Conservation (phyloP, 2,113 vertebrate genomes). For the Hippocampus guttulatus region DNA sequence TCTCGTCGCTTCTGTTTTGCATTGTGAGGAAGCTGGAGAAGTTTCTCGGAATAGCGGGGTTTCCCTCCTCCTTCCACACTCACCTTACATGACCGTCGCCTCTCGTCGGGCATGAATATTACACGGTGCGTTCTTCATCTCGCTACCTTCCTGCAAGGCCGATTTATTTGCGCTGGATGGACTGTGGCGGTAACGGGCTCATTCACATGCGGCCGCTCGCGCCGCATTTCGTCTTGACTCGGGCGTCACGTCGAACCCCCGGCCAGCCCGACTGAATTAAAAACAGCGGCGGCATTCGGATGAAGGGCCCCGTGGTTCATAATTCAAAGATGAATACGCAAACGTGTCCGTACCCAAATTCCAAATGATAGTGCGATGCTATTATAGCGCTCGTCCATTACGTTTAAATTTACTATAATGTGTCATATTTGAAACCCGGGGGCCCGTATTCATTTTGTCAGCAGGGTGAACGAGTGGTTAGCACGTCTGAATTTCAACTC, state of each 20-base stretch:
- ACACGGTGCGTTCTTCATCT: not conserved
- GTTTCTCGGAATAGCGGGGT: not conserved
- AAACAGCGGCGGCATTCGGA: conserved; percentile 2
- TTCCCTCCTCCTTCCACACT: not conserved
- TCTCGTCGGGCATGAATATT: not conserved
- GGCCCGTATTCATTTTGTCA: not conserved
- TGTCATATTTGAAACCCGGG: not conserved
- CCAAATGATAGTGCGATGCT: not conserved
- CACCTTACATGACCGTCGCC: not conserved
- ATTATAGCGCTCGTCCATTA: not conserved
- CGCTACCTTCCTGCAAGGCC: not conserved
- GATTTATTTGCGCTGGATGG: conserved; percentile 1
- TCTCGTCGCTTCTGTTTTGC: not conserved
- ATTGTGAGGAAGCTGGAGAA: not conserved
- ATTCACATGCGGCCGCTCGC: not conserved
- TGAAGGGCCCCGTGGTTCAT: not conserved
- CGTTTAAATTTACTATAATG: not conserved
- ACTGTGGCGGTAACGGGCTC: not conserved
- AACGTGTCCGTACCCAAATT: not conserved
- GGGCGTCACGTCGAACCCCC: not conserved
- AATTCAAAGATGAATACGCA: conserved; percentile 2
- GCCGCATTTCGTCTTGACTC: conserved; percentile 1
- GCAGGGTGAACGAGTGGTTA: not conserved
- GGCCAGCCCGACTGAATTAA: conserved; percentile 4
- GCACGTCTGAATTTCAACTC: not conserved